Percentiles rank a stretch among this genome's conserved stretches.
Evolutionary conservation across 2,888 invertebrate species (phyloP).

Genomic region (Euproctis similis): DNA sequence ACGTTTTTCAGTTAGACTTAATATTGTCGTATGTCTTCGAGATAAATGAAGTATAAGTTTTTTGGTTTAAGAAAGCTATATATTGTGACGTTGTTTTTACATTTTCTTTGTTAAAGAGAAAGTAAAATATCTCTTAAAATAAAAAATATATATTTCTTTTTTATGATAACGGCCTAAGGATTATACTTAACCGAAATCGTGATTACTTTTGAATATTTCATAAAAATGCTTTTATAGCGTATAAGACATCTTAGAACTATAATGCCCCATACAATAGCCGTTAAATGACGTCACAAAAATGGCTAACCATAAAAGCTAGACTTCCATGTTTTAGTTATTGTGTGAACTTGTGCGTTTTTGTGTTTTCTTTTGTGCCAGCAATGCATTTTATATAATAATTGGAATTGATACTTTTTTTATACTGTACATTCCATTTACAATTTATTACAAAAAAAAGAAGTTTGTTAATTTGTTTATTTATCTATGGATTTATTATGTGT

Average conservation of each 20-base stretch:
- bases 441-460: slow-evolving; percentile 18
- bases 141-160: slow-evolving; percentile 17
- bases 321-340: slow-evolving; percentile 29
- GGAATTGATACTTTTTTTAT: slow-evolving; percentile 27
- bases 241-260: slow-evolving; percentile 23
- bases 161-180: slow-evolving; percentile 20
- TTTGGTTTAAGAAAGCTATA: slow-evolving; percentile 28
- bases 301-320: slow-evolving; percentile 20
- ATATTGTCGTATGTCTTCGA: slow-evolving; percentile 44
- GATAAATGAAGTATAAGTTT: slow-evolving; percentile 34
- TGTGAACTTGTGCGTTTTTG: slow-evolving; percentile 28
- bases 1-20: slow-evolving; percentile 43
- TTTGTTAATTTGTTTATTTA: slow-evolving; percentile 30
- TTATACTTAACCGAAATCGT: slow-evolving; percentile 15
- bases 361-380: slow-evolving; percentile 24
- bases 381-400: slow-evolving; percentile 22
- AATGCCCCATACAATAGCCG: slow-evolving; percentile 19
- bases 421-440: slow-evolving; percentile 24
- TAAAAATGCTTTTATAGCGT: slow-evolving; percentile 14
- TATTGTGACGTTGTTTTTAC: slow-evolving; percentile 8
- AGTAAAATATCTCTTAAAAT: slow-evolving; percentile 10
- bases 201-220: slow-evolving; percentile 23
- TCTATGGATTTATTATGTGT: slow-evolving; percentile 23
- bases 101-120: slow-evolving; percentile 9
- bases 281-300: slow-evolving; percentile 25